Evolutionary conservation across 2,113 vertebrate genomes (phyloP).

Genomic region (Oceanodroma tethys): DNA sequence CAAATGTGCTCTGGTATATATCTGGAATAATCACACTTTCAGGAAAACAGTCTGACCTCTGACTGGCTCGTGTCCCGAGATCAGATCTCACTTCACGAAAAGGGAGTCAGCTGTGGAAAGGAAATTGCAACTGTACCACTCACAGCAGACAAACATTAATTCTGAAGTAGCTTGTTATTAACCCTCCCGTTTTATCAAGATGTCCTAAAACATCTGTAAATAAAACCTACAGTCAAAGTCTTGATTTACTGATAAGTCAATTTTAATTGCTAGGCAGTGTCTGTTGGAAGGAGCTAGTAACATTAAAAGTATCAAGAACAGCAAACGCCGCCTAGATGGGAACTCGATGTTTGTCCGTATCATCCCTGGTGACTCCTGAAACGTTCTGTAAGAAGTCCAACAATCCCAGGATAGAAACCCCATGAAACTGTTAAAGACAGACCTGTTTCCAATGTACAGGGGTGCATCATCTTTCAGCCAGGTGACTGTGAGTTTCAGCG

Average conservation of each 20-base stretch:
- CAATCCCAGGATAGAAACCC: not conserved
- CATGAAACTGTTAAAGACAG: rapidly evolving
- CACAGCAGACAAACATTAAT: not conserved
- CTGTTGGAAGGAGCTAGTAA: not conserved
- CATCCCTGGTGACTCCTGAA: not conserved
- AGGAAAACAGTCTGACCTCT: not conserved
- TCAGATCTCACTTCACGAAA: not conserved
- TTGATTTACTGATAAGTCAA: not conserved
- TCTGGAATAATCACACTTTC: not conserved
- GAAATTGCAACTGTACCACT: not conserved
- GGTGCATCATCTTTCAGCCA: slow-evolving; percentile 89
- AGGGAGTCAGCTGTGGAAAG: not conserved
- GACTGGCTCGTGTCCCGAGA: not conserved
- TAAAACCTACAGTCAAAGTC: not conserved
- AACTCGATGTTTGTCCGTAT: rapidly evolving
- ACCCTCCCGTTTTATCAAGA: not conserved
- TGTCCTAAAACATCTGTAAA: not conserved
- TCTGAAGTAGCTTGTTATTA: not conserved
- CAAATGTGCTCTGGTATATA: not conserved
- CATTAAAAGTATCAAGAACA: not conserved
- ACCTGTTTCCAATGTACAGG: slow-evolving; percentile 83
- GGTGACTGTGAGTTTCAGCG: slow-evolving; percentile 76
- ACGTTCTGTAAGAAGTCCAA: rapidly evolving
- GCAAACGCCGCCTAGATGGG: not conserved
- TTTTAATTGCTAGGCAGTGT: not conserved